phyloP scores from a whole-genome alignment of 2,113 vertebrate genomes.

The Pterophyllum scalare region DNA sequence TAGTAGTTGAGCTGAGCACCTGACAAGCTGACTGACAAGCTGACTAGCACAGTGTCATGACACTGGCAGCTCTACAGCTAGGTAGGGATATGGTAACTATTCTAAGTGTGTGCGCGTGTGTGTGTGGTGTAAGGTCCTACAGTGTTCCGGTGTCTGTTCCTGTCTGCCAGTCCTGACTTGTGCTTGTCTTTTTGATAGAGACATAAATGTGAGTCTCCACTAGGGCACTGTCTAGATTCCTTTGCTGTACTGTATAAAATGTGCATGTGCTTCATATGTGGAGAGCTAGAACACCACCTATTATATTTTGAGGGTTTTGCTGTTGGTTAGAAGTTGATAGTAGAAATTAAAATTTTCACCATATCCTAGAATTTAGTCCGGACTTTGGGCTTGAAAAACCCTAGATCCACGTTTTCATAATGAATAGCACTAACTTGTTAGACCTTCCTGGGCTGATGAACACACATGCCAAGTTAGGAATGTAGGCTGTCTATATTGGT shows the following conservation, averaged over 20 bases:
- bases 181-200: background rate
- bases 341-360: background rate
- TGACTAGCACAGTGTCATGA: slow-evolving; percentile 7
- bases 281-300: background rate
- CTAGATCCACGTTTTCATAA: background rate
- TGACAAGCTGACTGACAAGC: slow-evolving; percentile 17
- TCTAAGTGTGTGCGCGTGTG: background rate
- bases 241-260: background rate
- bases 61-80: slow-evolving; percentile 7
- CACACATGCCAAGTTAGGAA: background rate
- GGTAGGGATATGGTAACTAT: background rate
- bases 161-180: background rate
- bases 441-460: background rate
- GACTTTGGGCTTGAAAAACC: background rate
- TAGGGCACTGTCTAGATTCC: background rate
- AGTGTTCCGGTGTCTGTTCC: background rate
- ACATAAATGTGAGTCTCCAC: background rate
- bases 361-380: background rate
- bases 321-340: background rate
- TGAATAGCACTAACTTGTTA: background rate
- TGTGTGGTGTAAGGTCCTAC: background rate
- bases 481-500: background rate
- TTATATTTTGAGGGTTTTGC: background rate
- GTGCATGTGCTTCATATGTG: background rate
- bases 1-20: background rate